phyloP scores from a whole-genome alignment of 2,797 vertebrate species.

The Oceanodroma leucorhoa region DNA sequence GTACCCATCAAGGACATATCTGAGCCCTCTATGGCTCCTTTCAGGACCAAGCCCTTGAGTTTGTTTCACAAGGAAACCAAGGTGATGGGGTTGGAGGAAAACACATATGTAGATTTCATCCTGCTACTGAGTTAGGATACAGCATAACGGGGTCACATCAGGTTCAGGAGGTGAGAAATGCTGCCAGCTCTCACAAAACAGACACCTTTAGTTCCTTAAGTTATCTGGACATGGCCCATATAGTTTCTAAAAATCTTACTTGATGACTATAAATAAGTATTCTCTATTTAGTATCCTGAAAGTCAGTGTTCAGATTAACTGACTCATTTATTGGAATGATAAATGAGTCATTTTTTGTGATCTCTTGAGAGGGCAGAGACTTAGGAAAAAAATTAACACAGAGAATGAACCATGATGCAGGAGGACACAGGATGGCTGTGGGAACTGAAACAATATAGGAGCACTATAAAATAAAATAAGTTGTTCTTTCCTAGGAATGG shows the following conservation, averaged over 20 bases:
- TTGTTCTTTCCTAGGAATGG: neutral
- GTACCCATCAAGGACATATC: accelerated
- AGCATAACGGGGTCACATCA: neutral
- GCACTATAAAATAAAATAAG: neutral
- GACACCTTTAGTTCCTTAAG: neutral
- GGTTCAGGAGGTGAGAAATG: neutral
- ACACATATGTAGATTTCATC: neutral
- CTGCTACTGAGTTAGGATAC: neutral
- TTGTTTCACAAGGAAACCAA: neutral
- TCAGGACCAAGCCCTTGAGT: neutral
- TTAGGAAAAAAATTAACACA: neutral
- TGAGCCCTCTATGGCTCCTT: neutral
- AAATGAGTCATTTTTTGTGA: neutral
- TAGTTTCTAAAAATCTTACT: neutral
- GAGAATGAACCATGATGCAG: neutral
- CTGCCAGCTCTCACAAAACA: neutral
- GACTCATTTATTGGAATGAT: neutral
- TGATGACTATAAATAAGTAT: neutral
- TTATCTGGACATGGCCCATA: neutral
- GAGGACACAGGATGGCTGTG: neutral
- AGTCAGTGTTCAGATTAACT: neutral
- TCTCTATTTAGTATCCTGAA: neutral
- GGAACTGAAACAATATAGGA: neutral
- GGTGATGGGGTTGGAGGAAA: neutral
- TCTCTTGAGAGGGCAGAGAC: neutral